These are phyloP conservation scores for Drosophila saltans DNA, from an alignment of 1,140 invertebrate species.

Conservation along the genomic window DNA sequence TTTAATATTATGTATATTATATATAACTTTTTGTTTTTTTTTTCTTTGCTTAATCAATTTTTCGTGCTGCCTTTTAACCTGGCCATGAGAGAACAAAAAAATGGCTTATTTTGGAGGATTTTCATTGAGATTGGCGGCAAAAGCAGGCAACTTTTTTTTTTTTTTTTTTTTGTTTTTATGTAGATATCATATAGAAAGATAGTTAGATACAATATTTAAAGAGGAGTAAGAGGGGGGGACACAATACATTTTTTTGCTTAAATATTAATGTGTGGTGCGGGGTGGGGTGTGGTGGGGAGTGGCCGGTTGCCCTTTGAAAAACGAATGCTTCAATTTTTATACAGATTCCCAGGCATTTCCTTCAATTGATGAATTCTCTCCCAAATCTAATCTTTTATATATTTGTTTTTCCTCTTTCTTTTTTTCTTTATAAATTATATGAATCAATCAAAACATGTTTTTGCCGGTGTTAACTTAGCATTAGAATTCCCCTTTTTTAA, in stretches of 20 bases:
- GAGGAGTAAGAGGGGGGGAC: background rate
- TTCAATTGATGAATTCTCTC: constrained; percentile 19
- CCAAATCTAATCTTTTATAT: background rate
- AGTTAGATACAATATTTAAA: background rate
- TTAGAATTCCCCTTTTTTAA: constrained; percentile 28
- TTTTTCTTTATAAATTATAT: background rate
- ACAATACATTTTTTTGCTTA: constrained; percentile 14
- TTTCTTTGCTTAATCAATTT: constrained; percentile 24
- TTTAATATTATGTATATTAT: constrained; percentile 31
- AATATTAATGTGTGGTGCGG: constrained; percentile 14
- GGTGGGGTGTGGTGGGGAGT: background rate
- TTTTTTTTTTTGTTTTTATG: background rate
- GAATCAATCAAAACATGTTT: background rate
- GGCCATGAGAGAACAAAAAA: constrained; percentile 42
- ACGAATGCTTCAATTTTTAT: constrained; percentile 11
- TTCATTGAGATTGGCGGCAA: constrained; percentile 50
- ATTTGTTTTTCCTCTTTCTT: background rate
- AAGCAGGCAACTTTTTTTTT: constrained; percentile 13
- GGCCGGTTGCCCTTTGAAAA: constrained; percentile 4
- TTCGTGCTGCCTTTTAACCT: constrained; percentile 26
- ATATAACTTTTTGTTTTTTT: constrained; percentile 26
- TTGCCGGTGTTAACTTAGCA: constrained; percentile 49
- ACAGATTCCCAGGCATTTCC: background rate
- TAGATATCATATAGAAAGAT: constrained; percentile 32
- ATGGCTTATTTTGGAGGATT: constrained; percentile 5